Evolutionary conservation across 2,113 vertebrate species (phyloP).

Genomic region (Cottus gobio): DNA sequence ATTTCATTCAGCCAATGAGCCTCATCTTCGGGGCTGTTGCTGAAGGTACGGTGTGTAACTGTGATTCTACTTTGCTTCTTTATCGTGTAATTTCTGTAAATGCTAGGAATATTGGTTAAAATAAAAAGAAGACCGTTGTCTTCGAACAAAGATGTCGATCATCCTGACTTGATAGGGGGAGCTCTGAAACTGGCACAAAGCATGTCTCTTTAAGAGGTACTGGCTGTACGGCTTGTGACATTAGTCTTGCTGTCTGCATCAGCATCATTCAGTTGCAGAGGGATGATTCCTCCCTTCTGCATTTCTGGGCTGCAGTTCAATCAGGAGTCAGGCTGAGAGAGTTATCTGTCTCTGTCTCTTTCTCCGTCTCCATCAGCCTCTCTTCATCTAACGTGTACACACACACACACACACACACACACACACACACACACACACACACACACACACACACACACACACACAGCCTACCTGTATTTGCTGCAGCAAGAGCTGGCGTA

Average conservation of each 20-base stretch:
- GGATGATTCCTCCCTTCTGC: constrained; percentile 37
- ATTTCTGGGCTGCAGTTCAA: constrained; percentile 65
- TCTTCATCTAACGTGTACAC: neutral
- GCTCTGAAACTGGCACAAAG: constrained; percentile 10
- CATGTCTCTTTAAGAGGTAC: constrained; percentile 21
- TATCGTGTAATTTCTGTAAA: neutral
- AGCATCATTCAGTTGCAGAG: constrained; percentile 37
- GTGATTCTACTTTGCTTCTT: neutral
- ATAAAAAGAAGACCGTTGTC: neutral
- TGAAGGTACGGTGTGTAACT: neutral
- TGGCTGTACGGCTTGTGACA: constrained; percentile 25
- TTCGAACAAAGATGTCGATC: constrained; percentile 9
- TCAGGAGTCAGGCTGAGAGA: constrained; percentile 45
- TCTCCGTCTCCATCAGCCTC: constrained; percentile 16
- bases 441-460: neutral
- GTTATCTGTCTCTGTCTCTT: constrained; percentile 42
- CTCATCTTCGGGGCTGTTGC: constrained; percentile 11
- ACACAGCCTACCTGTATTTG: constrained; percentile 6
- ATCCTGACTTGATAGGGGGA: neutral
- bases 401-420: neutral
- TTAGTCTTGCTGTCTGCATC: constrained; percentile 45
- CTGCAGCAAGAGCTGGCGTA: constrained; percentile 35
- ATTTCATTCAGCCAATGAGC: constrained; percentile 41
- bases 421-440: neutral
- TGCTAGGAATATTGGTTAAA: constrained; percentile 2